Evolutionary conservation across 1,140 invertebrate species (phyloP), one percentile per base, ranked within the genome.

Genomic region (Pectinophora gossypiella): DNA sequence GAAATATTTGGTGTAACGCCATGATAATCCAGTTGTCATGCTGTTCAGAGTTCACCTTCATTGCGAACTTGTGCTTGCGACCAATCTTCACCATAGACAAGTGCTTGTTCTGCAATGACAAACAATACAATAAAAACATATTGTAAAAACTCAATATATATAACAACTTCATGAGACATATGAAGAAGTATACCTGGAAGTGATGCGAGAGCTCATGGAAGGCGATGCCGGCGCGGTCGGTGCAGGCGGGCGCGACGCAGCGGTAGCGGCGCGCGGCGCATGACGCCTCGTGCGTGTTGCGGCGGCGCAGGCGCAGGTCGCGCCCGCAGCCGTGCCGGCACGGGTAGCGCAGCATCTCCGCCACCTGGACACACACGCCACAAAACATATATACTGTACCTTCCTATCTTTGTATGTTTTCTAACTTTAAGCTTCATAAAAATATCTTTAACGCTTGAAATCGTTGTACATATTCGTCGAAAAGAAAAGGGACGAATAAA

Each of bases 301-400:
- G 80, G 2, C 63, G 59, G 2, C 74, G 69, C 57, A 83, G 68
- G 0, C 65, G 68, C 56, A 72, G 66, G 59, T 70, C 63, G 47
- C 70, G 73, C 13, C 79, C 76, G 68, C 85, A 87, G 19, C 76
- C 82, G 66, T 88, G 77, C 15, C 83, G 76, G 61, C 85, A 88
- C 52, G 85, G 83, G 68, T 88, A 87, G 42, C 76, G 78, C 45
- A 88, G 56, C 59, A 85, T 65, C 58, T 86, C 85, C 7, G 85
- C 74, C 48, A 87, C 81, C 76, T 85, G 57, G 38, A 5, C 2
- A 40, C n/a, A n/a, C n/a, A n/a, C n/a, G n/a, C n/a, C n/a, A n/a
- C n/a, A n/a, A n/a, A n/a, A n/a, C n/a, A n/a, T n/a, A n/a, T n/a
- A n/a, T n/a, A n/a, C n/a, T n/a, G n/a, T n/a, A n/a, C n/a, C n/a